Percentiles rank a stretch among this genome's conserved stretches.
These are phyloP conservation scores for Pollachius pollachius DNA, from an alignment of 2,113 vertebrate species.

Conservation along the genomic window DNA sequence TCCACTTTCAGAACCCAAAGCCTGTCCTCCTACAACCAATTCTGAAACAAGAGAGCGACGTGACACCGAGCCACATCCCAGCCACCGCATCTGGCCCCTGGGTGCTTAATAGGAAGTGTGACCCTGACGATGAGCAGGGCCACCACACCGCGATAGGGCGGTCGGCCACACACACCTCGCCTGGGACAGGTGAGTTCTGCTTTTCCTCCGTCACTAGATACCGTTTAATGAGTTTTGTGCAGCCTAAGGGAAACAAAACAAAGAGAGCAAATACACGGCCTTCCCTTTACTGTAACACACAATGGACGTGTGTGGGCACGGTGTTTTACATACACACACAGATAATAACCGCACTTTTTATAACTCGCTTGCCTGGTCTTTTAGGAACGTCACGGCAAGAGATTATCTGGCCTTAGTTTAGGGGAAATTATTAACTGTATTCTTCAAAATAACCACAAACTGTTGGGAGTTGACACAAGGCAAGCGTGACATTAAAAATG, in stretches of 20 bases:
- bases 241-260: slow-evolving; percentile 55
- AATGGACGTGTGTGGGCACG: slow-evolving; percentile 27
- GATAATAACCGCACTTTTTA: slow-evolving; percentile 57
- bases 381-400: slow-evolving; percentile 18
- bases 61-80: slow-evolving; percentile 24
- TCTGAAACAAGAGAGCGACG: slow-evolving; percentile 11
- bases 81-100: neutral
- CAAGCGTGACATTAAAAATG: too few species aligned
- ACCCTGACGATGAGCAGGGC: too few species aligned
- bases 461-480: slow-evolving; percentile 24
- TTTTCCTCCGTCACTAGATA: slow-evolving; percentile 66
- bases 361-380: neutral
- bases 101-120: too few species aligned
- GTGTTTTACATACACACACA: slow-evolving; percentile 61
- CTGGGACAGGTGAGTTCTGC: slow-evolving; percentile 74
- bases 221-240: slow-evolving; percentile 47
- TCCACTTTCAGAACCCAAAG: slow-evolving; percentile 29
- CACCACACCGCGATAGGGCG: too few species aligned
- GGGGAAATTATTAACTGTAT: slow-evolving; percentile 47
- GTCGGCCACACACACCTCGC: slow-evolving; percentile 12
- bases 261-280: slow-evolving; percentile 58
- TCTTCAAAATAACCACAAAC: slow-evolving; percentile 6
- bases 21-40: slow-evolving; percentile 22
- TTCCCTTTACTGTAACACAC: slow-evolving; percentile 68
- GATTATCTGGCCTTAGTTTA: slow-evolving; percentile 55